Percentiles rank a stretch among this genome's conserved stretches.
Conservation (phyloP, 2,888 invertebrate genomes). For the Rotaria socialis region DNA sequence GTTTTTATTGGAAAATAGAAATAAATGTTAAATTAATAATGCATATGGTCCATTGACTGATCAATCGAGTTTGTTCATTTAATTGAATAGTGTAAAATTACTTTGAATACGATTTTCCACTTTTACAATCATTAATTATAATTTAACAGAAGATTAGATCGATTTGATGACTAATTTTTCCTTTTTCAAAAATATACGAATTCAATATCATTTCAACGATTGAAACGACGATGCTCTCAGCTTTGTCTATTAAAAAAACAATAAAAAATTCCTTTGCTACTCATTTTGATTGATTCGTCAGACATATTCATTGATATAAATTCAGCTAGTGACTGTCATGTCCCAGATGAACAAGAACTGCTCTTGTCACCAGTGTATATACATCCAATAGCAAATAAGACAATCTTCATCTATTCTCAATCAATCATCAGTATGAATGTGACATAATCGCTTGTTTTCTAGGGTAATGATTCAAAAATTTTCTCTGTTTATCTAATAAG, state of each 20-base stretch:
- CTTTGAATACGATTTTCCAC: no score
- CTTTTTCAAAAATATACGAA: not conserved
- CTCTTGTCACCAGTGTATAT: not conserved
- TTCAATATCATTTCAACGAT: not conserved
- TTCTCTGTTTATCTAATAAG: no score
- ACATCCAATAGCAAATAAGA: constrained; percentile 21
- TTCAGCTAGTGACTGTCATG: not conserved
- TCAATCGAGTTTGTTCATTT: no score
- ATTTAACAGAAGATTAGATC: no score
- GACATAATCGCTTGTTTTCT: not conserved
- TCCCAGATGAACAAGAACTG: not conserved
- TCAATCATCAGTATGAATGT: not conserved
- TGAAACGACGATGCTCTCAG: not conserved
- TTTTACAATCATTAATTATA: no score
- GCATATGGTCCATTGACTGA: no score
- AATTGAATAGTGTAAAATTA: no score
- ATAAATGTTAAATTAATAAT: no score
- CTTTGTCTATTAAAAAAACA: not conserved
- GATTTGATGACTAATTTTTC: not conserved
- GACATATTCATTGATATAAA: not conserved
- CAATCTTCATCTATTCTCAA: not conserved
- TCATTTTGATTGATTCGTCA: not conserved
- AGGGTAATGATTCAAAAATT: no score
- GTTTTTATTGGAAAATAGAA: no score
- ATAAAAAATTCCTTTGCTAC: not conserved